A percentile compares a stretch with the other conserved stretches of the same genome.
phyloP scores from a whole-genome alignment of 2,113 vertebrate genomes.

The Eleginops maclovinus region DNA sequence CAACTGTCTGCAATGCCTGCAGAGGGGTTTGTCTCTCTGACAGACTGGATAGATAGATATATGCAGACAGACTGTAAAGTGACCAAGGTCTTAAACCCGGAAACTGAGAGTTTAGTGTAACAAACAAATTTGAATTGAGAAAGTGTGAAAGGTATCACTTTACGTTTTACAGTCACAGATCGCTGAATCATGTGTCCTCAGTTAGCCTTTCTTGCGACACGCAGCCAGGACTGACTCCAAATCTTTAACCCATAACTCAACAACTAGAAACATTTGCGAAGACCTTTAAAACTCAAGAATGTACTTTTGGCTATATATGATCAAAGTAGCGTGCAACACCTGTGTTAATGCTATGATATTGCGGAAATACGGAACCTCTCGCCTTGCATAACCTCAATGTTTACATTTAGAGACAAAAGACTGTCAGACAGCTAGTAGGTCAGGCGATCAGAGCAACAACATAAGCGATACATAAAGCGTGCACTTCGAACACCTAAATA shows the following conservation, averaged over 20 bases:
- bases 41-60: constrained; percentile 13
- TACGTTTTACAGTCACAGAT: neutral
- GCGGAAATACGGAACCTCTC: neutral
- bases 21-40: constrained; percentile 18
- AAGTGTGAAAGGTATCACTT: neutral
- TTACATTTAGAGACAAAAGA: constrained; percentile 77
- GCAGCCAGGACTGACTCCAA: neutral
- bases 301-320: neutral
- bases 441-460: constrained; percentile 34
- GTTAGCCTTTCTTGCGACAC: neutral
- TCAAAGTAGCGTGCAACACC: neutral
- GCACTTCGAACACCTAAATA: neutral
- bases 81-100: neutral
- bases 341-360: neutral
- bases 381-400: constrained; percentile 50
- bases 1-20: constrained; percentile 59
- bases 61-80: constrained; percentile 19
- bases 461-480: neutral
- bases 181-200: neutral
- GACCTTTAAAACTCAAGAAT: constrained; percentile 20
- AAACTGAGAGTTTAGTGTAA: neutral
- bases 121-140: neutral
- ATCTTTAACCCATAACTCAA: constrained; percentile 20
- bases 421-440: constrained; percentile 52
- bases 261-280: neutral